Base-by-base conservation (phyloP, 2,888 invertebrate genomes). In the Fissipunctia ypsillon region DNA sequence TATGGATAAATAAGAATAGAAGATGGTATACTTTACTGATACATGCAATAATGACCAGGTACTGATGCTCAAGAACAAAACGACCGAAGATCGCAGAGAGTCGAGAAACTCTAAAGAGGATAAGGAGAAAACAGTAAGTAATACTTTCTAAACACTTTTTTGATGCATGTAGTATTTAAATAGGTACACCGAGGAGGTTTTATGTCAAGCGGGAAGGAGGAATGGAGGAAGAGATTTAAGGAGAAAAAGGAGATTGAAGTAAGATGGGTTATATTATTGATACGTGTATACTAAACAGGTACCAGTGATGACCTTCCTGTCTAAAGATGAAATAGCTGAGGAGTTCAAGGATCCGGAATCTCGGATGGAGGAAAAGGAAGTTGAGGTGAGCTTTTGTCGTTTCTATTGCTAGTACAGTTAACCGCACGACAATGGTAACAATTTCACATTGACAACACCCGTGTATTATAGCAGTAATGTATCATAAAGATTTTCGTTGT, bases 241-340 rank as follows among this genome's bases (percentile, higher is more conserved):
- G 77, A 76, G 61, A 28, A 76, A 73, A 76, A 50, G 79, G 79
- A 76, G 80, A 25, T 54, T n/a, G 56, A 60, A 78, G 79, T 70
- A 81, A 81, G 81, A 50, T 12, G 43, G 41, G 28, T 68, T 66
- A 22, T 22, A 52, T 76, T 76, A 81, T 81, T 79, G 69, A 79
- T 79, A 76, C 43, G 9, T 81, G 76, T 79, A 81, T 79, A 79
- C 69, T 76, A 76, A 81, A 76, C 78, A 69, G 82, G 82, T 76
- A 38, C 81, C 78, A 54, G 68, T 65, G 81, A 76, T 78, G 78
- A 52, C 76, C 3, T 93, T 89, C 88, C 94, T 94, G 95, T 94
- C 93, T 35, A 92, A 93, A 76, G 97, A 97, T 45, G 97, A 97
- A 73, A 90, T 96, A 50, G 91, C 91, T 0, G 97, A 97, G 31